These are phyloP conservation scores for Apeira syringaria DNA, from an alignment of 2,888 invertebrate species.

Conservation along the genomic window DNA sequence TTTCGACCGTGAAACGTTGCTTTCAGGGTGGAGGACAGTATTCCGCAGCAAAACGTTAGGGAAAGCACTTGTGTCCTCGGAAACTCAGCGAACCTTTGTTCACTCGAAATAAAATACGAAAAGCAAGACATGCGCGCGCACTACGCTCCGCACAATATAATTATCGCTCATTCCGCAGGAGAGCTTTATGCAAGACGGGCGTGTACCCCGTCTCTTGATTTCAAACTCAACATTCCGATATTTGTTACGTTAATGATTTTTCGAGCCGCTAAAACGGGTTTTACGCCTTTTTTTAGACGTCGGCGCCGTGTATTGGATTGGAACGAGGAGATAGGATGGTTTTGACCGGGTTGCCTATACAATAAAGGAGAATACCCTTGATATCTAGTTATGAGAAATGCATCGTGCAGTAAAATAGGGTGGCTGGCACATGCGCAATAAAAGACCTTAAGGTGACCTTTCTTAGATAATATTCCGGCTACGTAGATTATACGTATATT, in stretches of 20 bases:
- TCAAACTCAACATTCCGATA: conserved; percentile 2
- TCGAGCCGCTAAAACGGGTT: not conserved
- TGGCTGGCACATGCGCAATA: conserved; percentile 16
- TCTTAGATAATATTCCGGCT: not conserved
- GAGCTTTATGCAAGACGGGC: conserved; percentile 3
- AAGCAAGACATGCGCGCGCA: conserved; percentile 13
- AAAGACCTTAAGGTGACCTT: conserved; percentile 12
- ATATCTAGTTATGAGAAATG: conserved; percentile 9
- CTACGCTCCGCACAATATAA: not conserved
- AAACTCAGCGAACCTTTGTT: conserved; percentile 8
- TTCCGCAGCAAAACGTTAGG: conserved; percentile 6
- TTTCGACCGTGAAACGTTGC: not conserved
- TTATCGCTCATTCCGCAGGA: conserved; percentile 8
- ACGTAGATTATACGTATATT: too few relatives aligned
- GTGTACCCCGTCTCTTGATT: conserved; percentile 1
- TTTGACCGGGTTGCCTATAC: not conserved
- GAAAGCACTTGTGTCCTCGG: not conserved
- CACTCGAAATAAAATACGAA: conserved; percentile 12
- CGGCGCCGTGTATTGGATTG: not conserved
- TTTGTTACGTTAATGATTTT: conserved; percentile 6
- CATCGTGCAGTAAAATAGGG: conserved; percentile 12
- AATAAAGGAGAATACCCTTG: not conserved
- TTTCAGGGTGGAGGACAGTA: conserved; percentile 6
- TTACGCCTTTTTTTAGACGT: conserved; percentile 1
- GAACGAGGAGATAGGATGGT: not conserved